A percentile compares a stretch with the other conserved stretches of the same genome.
Conservation (phyloP, 2,113 vertebrate species). For the Phalacrocorax aristotelis region DNA sequence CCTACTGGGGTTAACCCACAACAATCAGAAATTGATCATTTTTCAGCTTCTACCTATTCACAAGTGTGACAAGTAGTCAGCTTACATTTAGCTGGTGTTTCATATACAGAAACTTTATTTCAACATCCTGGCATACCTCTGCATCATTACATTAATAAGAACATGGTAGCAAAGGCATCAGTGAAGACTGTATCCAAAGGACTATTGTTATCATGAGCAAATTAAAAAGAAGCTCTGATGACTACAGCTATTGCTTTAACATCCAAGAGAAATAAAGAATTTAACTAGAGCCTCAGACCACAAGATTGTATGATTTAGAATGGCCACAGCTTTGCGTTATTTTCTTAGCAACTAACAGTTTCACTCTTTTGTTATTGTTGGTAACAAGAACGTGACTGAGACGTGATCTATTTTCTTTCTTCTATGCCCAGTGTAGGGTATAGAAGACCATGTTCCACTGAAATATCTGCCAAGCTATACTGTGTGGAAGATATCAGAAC, state of each 20-base stretch:
- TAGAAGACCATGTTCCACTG: not conserved
- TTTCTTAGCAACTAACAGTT: not conserved
- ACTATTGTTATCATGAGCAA: not conserved
- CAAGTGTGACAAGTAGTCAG: not conserved
- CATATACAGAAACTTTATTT: not conserved
- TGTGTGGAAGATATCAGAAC: not conserved
- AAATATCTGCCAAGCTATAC: not conserved
- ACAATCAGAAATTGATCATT: not conserved
- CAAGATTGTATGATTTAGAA: not conserved
- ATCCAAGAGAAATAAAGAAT: not conserved
- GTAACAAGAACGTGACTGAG: not conserved
- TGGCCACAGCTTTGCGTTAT: not conserved
- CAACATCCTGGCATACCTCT: not conserved
- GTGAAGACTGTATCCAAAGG: not conserved
- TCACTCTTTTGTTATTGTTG: not conserved
- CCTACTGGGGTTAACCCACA: not conserved
- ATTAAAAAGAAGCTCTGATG: not conserved
- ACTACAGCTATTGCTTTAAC: not conserved
- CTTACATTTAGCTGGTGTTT: not conserved
- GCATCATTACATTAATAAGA: not conserved
- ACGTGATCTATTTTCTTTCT: not conserved
- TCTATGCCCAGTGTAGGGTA: not conserved
- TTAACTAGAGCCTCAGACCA: not conserved
- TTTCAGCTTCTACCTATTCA: not conserved
- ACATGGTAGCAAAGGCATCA: not conserved